Percentiles rank a stretch among this genome's conserved stretches.
phyloP scores from a whole-genome alignment of 2,888 invertebrate genomes.

The Prionchulus punctatus region DNA sequence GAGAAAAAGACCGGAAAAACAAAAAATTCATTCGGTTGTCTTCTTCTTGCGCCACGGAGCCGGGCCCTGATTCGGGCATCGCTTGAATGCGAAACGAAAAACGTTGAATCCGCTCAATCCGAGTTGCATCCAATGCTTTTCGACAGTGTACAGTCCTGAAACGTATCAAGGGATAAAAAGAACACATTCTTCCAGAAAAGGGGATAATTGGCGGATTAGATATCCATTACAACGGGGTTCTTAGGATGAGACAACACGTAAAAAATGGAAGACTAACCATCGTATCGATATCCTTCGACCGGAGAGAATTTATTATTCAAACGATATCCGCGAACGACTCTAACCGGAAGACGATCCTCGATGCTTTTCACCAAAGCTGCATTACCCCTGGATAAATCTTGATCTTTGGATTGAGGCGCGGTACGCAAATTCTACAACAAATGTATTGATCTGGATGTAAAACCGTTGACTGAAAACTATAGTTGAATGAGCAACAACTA shows the following conservation, averaged over 20 bases:
- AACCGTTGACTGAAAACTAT: no score
- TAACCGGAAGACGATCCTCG: slow-evolving; percentile 32
- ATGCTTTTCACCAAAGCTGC: slow-evolving; percentile 32
- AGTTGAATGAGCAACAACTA: no score
- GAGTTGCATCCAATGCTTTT: slow-evolving; percentile 32
- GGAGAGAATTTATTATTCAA: slow-evolving; percentile 35
- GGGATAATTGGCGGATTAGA: no score
- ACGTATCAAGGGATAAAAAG: no score
- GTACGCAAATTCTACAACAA: slow-evolving; percentile 33
- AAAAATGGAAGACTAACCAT: no score
- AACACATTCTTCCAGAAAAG: no score
- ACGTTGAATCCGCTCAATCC: slow-evolving; percentile 34
- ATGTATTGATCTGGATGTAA: no score
- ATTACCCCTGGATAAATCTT: slow-evolving; percentile 33
- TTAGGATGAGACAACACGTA: no score
- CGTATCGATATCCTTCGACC: slow-evolving; percentile 37
- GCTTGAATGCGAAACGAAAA: slow-evolving; percentile 34
- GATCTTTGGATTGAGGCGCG: slow-evolving; percentile 36
- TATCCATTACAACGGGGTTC: no score
- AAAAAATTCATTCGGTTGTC: no score
- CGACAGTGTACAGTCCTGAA: slow-evolving; percentile 34
- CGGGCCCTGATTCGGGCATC: slow-evolving; percentile 29
- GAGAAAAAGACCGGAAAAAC: no score
- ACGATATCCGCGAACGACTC: slow-evolving; percentile 37
- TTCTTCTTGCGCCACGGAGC: no score